Conservation (phyloP, 2,888 invertebrate species). For the Ophioninae sp. region DNA sequence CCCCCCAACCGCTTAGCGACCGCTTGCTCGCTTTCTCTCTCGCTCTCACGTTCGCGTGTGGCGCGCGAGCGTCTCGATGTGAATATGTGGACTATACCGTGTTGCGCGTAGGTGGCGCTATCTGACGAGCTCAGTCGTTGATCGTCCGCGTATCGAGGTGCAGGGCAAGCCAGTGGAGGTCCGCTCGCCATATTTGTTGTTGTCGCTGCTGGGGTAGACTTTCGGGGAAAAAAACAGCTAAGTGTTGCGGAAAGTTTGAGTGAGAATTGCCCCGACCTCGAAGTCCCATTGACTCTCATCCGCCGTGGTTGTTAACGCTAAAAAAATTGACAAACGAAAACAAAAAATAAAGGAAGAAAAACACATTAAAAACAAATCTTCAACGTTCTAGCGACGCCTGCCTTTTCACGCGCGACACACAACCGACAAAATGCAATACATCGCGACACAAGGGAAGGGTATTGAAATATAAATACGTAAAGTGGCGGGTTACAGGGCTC, state of each 20-base stretch:
- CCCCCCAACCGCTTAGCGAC: background rate
- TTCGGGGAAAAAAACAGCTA: constrained; percentile 60
- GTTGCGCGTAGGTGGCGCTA: constrained; percentile 66
- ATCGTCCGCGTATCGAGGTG: constrained; percentile 66
- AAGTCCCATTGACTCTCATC: constrained; percentile 28
- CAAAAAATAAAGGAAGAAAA: background rate
- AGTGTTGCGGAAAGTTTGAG: constrained; percentile 53
- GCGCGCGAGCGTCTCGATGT: constrained; percentile 20
- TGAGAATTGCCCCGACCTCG: constrained; percentile 32
- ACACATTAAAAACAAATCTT: constrained; percentile 9
- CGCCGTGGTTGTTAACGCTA: background rate
- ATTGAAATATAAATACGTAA: constrained; percentile 56
- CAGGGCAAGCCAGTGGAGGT: constrained; percentile 68
- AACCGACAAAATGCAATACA: constrained; percentile 28
- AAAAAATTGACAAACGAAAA: constrained; percentile 7
- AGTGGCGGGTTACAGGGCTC: constrained; percentile 67
- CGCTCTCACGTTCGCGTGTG: constrained; percentile 28
- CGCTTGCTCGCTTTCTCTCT: constrained; percentile 24
- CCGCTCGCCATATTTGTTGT: constrained; percentile 90
- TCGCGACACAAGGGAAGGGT: constrained; percentile 36
- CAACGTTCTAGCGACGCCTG: constrained; percentile 12
- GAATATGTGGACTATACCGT: constrained; percentile 18
- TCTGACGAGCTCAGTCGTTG: constrained; percentile 65
- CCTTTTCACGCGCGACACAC: constrained; percentile 28
- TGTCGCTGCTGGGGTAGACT: constrained; percentile 87